These are phyloP conservation scores for Baccha elongata DNA, from an alignment of 2,888 invertebrate genomes.

Conservation along the genomic window DNA sequence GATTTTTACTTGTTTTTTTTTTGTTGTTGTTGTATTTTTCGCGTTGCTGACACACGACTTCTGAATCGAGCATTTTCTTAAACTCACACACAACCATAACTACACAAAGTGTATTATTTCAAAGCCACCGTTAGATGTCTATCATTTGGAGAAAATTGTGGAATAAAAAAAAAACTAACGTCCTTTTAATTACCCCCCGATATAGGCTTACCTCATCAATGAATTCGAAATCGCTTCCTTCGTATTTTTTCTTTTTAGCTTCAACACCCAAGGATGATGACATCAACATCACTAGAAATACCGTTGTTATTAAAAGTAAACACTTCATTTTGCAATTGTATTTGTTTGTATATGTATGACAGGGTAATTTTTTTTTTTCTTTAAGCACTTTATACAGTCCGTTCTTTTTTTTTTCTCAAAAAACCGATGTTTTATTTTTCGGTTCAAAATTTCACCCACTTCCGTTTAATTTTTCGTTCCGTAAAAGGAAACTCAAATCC, in stretches of 20 bases:
- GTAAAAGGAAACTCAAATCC: conserved; percentile 24
- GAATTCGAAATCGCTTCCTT: conserved; percentile 89
- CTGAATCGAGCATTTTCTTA: conserved; percentile 25
- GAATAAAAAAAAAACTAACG: conserved; percentile 18
- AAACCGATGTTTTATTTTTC: not conserved
- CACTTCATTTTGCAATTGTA: conserved; percentile 78
- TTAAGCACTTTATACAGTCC: conserved; percentile 19
- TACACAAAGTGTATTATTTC: not conserved
- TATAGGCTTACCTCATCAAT: conserved; percentile 87
- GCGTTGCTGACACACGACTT: conserved; percentile 45
- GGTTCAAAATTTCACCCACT: not conserved
- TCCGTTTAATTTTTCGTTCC: not conserved
- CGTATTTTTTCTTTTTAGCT: conserved; percentile 87
- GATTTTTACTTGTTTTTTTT: conserved; percentile 60
- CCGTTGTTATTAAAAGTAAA: conserved; percentile 79
- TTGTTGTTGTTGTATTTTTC: conserved; percentile 2
- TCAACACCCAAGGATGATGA: conserved; percentile 79
- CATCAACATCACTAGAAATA: conserved; percentile 80
- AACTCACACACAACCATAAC: conserved; percentile 11
- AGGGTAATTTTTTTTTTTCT: conserved; percentile 35
- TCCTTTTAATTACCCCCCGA: conserved; percentile 13
- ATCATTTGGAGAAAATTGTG: conserved; percentile 10
- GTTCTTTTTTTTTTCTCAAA: conserved; percentile 16
- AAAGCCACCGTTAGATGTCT: conserved; percentile 37
- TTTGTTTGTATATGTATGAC: conserved; percentile 45